Evolutionary conservation across 2,797 vertebrate genomes (phyloP), one percentile per base, ranked within the genome.

Genomic region (Pelodytes ibericus): DNA sequence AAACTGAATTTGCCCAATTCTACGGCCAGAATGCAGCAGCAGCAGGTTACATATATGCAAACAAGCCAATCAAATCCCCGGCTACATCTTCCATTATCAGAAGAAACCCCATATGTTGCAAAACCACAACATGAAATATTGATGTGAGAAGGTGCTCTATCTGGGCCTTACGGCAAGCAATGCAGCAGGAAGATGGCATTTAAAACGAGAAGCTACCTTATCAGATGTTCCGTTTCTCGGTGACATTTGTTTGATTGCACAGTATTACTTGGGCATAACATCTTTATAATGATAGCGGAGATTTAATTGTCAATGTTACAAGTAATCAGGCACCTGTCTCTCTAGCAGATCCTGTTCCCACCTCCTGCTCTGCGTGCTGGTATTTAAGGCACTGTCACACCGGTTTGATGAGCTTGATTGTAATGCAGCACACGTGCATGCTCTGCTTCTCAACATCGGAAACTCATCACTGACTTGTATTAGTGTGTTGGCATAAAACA

Each of bases 391-490:
- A 20, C 62, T 26, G 73, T 68, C 64, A 69, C 24, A 62, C 73
- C 69, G 71, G 71, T 62, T 72, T 67, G 77, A 44, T 82, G 80
- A 71, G 22, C 69, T 74, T 59, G 71, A 84, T 85, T 83, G 81
- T 82, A 81, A 84, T 86, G 83, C 84, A 76, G 63, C 79, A 83
- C 86, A 87, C 83, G 83, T 83, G 83, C 83, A 81, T 84, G 69
- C 66, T 61, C 58, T 73, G 81, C 80, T 79, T 81, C 80, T 80
- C 70, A 77, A 70, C 24, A 44, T 60, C 18, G 27, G 30, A 64
- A 72, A 73, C 60, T 62, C 74, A 72, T 47, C 76, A 51, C 29
- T 31, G 36, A 58, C 65, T 16, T n/a, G 49, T 26, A 49, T 66
- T 66, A 77, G 64, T 60, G 26, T 61, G 58, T 71, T 66, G 29